These are phyloP conservation scores for Ptyas mucosa DNA, from an alignment of 2,113 vertebrate genomes.

Conservation along the genomic window DNA sequence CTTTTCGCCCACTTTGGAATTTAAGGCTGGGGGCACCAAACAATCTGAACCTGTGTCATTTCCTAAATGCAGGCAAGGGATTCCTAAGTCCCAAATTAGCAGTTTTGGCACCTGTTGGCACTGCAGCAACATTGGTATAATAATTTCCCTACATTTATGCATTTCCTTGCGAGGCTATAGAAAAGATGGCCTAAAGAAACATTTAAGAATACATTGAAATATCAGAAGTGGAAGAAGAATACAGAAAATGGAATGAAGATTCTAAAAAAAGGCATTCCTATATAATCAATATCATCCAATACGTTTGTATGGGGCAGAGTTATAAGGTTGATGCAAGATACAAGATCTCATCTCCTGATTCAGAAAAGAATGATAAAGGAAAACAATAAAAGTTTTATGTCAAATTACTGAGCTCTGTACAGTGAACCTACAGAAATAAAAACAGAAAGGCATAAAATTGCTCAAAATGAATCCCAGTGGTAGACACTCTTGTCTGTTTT, in stretches of 20 bases:
- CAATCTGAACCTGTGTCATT: background rate
- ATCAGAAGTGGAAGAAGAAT: background rate
- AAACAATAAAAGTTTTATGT: background rate
- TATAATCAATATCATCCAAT: background rate
- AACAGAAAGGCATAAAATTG: background rate
- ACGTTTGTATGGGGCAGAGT: background rate
- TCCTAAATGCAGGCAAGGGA: background rate
- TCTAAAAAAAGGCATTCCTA: background rate
- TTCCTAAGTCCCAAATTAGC: background rate
- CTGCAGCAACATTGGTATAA: background rate
- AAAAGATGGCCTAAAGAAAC: conserved; percentile 3
- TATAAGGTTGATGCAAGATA: background rate
- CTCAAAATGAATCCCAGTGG: background rate
- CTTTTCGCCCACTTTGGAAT: background rate
- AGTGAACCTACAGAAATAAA: background rate
- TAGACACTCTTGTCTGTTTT: background rate
- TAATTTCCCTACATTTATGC: background rate
- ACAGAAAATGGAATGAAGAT: background rate
- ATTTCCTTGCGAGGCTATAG: background rate
- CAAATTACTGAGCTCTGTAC: background rate
- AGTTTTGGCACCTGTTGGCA: background rate
- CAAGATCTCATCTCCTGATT: background rate
- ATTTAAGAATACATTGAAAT: background rate
- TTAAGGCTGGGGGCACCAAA: background rate
- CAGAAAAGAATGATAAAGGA: background rate